Percentiles rank a stretch among this genome's conserved stretches.
Evolutionary conservation across 2,888 invertebrate genomes (phyloP).

Genomic region (Phengaris alcon): DNA sequence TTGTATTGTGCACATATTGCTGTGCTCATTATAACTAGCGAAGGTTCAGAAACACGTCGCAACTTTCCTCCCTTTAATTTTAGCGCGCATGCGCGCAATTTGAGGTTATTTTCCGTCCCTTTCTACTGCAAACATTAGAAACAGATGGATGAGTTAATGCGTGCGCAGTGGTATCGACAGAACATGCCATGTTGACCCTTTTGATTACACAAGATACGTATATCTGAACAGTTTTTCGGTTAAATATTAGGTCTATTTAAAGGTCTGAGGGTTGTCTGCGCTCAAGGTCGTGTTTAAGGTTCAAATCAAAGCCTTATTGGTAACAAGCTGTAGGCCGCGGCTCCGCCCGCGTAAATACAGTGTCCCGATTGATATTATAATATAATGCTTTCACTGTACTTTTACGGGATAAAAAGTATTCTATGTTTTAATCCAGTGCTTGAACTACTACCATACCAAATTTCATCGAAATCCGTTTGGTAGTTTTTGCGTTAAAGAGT

Average conservation of each 20-base stretch:
- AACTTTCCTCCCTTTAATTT: slow-evolving; percentile 38
- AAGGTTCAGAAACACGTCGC: slow-evolving; percentile 36
- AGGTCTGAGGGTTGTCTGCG: slow-evolving; percentile 5
- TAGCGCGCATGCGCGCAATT: slow-evolving; percentile 63
- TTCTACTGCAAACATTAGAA: slow-evolving; percentile 43
- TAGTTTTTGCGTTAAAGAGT: too few species aligned
- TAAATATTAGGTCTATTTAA: slow-evolving; percentile 17
- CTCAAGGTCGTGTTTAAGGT: not conserved
- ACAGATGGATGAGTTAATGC: slow-evolving; percentile 49
- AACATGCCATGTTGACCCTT: slow-evolving; percentile 34
- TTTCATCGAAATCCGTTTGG: too few species aligned
- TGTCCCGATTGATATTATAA: too few species aligned
- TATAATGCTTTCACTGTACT: too few species aligned
- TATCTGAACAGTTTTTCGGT: slow-evolving; percentile 23
- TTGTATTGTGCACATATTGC: slow-evolving; percentile 32
- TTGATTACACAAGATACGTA: slow-evolving; percentile 28
- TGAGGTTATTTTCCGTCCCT: slow-evolving; percentile 61
- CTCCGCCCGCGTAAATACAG: too few species aligned
- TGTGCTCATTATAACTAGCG: slow-evolving; percentile 36
- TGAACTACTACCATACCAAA: too few species aligned
- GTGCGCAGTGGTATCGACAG: slow-evolving; percentile 76
- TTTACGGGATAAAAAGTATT: too few species aligned
- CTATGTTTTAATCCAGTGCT: too few species aligned
- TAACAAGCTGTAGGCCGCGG: not conserved
- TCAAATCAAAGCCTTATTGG: slow-evolving; percentile 8